Percentiles rank a stretch among this genome's conserved stretches.
phyloP scores from a whole-genome alignment of 2,113 vertebrate species.

The Sinocyclocheilus rhinocerous region DNA sequence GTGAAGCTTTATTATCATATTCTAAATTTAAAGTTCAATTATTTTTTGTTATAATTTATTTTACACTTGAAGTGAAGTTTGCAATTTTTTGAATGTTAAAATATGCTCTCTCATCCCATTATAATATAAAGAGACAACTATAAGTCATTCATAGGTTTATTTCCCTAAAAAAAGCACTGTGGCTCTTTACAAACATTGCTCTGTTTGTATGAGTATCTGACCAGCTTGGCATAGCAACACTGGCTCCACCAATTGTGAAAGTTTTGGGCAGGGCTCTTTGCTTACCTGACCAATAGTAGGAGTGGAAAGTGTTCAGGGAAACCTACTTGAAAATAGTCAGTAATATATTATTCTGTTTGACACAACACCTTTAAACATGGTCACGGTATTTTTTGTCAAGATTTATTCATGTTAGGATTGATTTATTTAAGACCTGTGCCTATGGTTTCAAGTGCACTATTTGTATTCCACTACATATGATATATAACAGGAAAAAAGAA shows the following conservation, averaged over 20 bases:
- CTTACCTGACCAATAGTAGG: neutral
- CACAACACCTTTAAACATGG: neutral
- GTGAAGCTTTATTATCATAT: neutral
- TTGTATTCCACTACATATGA: neutral
- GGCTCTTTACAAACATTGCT: neutral
- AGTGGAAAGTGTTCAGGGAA: neutral
- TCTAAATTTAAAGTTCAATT: neutral
- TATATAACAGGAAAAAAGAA: constrained; percentile 1
- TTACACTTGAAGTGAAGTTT: neutral
- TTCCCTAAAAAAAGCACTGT: neutral
- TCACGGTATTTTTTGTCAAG: neutral
- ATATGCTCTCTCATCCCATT: neutral
- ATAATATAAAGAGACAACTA: neutral
- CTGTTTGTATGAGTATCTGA: neutral
- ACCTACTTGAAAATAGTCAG: neutral
- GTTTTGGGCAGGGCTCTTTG: neutral
- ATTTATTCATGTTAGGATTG: neutral
- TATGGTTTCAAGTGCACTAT: neutral
- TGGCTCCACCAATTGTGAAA: neutral
- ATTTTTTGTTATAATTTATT: neutral
- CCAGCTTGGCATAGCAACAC: neutral
- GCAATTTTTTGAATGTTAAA: neutral
- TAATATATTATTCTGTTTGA: constrained; percentile 10
- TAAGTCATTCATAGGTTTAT: neutral
- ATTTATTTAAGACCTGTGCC: neutral